phyloP scores from a whole-genome alignment of 1,140 invertebrate genomes.

The Battus philenor region DNA sequence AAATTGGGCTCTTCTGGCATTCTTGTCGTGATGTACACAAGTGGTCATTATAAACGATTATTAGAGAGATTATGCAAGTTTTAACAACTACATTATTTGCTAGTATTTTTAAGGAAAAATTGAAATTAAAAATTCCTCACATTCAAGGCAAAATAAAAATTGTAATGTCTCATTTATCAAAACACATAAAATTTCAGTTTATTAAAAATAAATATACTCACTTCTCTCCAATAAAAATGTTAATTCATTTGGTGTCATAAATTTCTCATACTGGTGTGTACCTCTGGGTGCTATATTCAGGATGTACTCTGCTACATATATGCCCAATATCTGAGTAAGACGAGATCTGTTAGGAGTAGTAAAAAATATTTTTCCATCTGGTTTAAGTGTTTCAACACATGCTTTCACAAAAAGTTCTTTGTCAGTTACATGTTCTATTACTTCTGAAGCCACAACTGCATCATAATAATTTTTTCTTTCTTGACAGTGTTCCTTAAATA shows the following conservation, averaged over 20 bases:
- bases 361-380: conserved; percentile 93
- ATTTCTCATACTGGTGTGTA: conserved; percentile 94
- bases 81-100: too few species aligned
- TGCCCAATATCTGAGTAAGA: conserved; percentile 82
- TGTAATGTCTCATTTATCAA: too few species aligned
- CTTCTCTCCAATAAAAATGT: conserved; percentile 66
- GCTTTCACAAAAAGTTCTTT: conserved; percentile 85
- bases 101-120: too few species aligned
- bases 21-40: too few species aligned
- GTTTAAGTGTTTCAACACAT: conserved; percentile 85
- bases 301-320: conserved; percentile 87
- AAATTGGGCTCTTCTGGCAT: too few species aligned
- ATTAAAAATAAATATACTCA: conserved; percentile 36
- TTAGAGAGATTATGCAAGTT: too few species aligned
- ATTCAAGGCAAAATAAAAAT: too few species aligned
- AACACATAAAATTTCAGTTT: too few species aligned
- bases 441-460: conserved; percentile 91
- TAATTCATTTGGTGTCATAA: conserved; percentile 87
- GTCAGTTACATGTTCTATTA: conserved; percentile 92
- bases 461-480: conserved; percentile 80
- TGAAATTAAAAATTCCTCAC: too few species aligned
- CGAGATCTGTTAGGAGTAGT: conserved; percentile 94
- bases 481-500: conserved; percentile 76
- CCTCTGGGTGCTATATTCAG: conserved; percentile 85
- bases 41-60: too few species aligned